phyloP scores from a whole-genome alignment of 2,113 vertebrate species.

The Sceloporus tristichus region DNA sequence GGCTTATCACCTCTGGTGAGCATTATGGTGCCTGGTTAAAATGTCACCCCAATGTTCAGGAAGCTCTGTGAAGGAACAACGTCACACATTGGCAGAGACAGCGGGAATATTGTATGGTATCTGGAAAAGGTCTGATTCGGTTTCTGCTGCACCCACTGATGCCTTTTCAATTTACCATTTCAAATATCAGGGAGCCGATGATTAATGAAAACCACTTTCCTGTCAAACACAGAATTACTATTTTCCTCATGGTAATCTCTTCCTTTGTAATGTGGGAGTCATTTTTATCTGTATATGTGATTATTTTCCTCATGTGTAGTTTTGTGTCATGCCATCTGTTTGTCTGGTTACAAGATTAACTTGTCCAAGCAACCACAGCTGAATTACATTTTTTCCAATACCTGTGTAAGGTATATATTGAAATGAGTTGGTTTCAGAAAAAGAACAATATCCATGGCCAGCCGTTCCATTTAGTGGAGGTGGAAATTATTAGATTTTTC shows the following conservation, averaged over 20 bases:
- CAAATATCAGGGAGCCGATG: constrained; percentile 27
- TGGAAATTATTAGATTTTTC: no score
- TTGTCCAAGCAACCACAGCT: constrained; percentile 55
- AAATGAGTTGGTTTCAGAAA: background rate
- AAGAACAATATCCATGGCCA: background rate
- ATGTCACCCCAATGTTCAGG: constrained; percentile 34
- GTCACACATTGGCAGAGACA: constrained; percentile 51
- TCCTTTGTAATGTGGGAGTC: constrained; percentile 54
- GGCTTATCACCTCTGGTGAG: background rate
- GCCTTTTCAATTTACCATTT: constrained; percentile 37
- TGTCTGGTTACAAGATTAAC: constrained; percentile 64
- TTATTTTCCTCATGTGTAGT: constrained; percentile 58
- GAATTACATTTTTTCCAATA: constrained; percentile 27
- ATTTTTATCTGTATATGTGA: constrained; percentile 56
- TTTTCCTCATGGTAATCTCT: constrained; percentile 10
- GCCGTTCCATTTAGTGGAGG: no score
- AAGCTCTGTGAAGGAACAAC: constrained; percentile 54
- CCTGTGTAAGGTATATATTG: background rate
- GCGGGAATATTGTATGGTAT: constrained; percentile 42
- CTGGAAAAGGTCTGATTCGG: constrained; percentile 59
- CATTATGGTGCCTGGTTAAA: constrained; percentile 40
- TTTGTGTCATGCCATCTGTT: constrained; percentile 65
- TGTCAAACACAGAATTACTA: constrained; percentile 21
- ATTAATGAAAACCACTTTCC: constrained; percentile 40
- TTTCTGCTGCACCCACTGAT: constrained; percentile 40